A percentile compares a stretch with the other conserved stretches of the same genome.
phyloP scores from a whole-genome alignment of 2,888 invertebrate genomes.

The Drosophila prolongata region DNA sequence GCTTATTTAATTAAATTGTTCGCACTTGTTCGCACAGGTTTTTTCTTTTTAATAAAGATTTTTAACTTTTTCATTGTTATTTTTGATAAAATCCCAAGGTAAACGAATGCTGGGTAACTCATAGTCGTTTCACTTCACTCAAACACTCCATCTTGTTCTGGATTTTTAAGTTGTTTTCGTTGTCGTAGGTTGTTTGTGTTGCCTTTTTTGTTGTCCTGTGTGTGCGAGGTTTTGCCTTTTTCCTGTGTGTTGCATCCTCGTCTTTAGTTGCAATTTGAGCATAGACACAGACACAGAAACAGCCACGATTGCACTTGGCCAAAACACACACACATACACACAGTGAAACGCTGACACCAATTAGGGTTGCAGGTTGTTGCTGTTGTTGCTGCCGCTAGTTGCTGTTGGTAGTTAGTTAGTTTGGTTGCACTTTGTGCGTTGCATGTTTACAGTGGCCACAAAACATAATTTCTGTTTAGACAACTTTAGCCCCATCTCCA shows the following conservation, averaged over 20 bases:
- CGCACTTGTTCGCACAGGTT: no score
- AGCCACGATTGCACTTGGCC: conserved; percentile 27
- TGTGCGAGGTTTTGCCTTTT: conserved; percentile 19
- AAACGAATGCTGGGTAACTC: neutral
- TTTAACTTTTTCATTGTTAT: no score
- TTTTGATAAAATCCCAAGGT: no score
- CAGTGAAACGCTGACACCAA: conserved; percentile 74
- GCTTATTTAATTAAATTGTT: no score
- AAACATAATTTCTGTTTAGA: conserved; percentile 77
- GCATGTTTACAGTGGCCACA: conserved; percentile 76
- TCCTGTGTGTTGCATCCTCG: conserved; percentile 41
- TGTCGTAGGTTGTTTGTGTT: conserved; percentile 67
- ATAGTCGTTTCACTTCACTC: neutral
- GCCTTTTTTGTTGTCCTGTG: conserved; percentile 42
- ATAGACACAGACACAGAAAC: conserved; percentile 33
- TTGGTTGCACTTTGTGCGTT: conserved; percentile 58
- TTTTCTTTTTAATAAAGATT: no score
- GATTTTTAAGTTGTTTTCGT: conserved; percentile 79
- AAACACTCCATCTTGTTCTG: conserved; percentile 57
- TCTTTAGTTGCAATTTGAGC: conserved; percentile 70
- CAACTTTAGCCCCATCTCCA: conserved; percentile 54
- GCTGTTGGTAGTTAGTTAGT: conserved; percentile 52
- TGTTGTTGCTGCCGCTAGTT: conserved; percentile 29
- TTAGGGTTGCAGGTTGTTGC: conserved; percentile 56
- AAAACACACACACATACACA: conserved; percentile 12